A percentile compares a stretch with the other conserved stretches of the same genome.
Conservation (phyloP, 2,113 vertebrate genomes). For the Tauraco erythrolophus region DNA sequence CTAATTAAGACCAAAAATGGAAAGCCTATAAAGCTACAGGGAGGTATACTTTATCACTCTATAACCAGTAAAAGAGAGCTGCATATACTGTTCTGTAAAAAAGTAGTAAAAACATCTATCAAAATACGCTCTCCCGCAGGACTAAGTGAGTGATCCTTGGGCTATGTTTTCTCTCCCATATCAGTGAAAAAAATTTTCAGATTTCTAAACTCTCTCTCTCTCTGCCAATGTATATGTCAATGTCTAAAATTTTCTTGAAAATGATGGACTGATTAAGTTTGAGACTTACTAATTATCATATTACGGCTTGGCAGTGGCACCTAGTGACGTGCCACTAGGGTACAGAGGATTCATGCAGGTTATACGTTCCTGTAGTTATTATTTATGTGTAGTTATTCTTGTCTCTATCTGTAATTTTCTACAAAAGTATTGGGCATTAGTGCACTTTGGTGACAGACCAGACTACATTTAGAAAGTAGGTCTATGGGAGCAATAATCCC, state of each 20-base stretch:
- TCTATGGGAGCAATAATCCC: neutral
- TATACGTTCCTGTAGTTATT: neutral
- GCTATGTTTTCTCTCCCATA: neutral
- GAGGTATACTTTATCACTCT: neutral
- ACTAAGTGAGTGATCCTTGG: neutral
- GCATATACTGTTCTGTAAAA: neutral
- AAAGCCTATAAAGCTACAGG: neutral
- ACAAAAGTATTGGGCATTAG: neutral
- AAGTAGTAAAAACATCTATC: neutral
- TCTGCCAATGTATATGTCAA: neutral
- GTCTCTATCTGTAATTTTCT: neutral
- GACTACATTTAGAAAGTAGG: neutral
- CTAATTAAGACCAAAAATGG: neutral
- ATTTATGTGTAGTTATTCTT: neutral
- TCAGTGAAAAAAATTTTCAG: neutral
- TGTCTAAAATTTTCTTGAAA: neutral
- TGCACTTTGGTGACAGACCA: neutral
- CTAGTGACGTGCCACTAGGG: neutral
- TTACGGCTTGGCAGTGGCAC: neutral
- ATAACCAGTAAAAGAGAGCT: neutral
- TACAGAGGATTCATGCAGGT: neutral
- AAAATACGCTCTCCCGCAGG: neutral
- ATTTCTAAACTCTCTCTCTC: neutral
- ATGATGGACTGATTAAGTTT: neutral
- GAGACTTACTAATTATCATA: neutral